Evolutionary conservation across 1,140 invertebrate genomes (phyloP), one percentile per base, ranked within the genome.

Genomic region (Macrosteles quadrilineatus): DNA sequence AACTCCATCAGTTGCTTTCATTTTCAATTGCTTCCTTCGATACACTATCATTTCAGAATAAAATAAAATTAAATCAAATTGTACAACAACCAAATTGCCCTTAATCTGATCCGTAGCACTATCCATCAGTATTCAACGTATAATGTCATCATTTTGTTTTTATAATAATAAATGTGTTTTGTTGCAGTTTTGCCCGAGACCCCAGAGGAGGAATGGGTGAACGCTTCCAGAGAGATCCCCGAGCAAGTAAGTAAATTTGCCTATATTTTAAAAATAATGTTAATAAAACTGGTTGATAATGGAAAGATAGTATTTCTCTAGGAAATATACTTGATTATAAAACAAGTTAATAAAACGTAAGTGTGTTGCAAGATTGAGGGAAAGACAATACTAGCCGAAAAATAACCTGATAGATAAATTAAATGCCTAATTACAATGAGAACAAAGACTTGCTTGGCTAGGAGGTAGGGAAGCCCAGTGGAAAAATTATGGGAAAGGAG

Each of bases 151-250:
- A 19, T 55, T 55, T 55, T 55, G 9, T 11, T 11, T 19, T 17
- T 55, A 6, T 11, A 11, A 55, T 11, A 11, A 55, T 9, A 57
- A 23, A 50, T 69, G 23, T 63, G 43, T 50, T 68, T 55, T 29
- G 43, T 32, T 53, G 1, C 27, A 69, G 30, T 53, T 47, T 59
- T 67, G 12, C 21, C 30, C n/a, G 50, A 30, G 64, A 57, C 23
- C 45, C 64, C 19, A 71, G 66, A 47, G 47, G 32, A 1, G 57
- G 43, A 43, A 68, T 63, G 40, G 19, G 55, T 53, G 45, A 47
- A 14, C 53, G 70, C 43, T 68, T 66, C 65, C 36, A 63, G 67
- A 59, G 71, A 45, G 70, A 67, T 57, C 65, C 66, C 40, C 32
- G 70, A 43, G 57, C 67, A 53, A 50, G 67, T 59, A 30, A 40